These are phyloP conservation scores for Aphidius colemani DNA, from an alignment of 2,888 invertebrate genomes.

Conservation along the genomic window DNA sequence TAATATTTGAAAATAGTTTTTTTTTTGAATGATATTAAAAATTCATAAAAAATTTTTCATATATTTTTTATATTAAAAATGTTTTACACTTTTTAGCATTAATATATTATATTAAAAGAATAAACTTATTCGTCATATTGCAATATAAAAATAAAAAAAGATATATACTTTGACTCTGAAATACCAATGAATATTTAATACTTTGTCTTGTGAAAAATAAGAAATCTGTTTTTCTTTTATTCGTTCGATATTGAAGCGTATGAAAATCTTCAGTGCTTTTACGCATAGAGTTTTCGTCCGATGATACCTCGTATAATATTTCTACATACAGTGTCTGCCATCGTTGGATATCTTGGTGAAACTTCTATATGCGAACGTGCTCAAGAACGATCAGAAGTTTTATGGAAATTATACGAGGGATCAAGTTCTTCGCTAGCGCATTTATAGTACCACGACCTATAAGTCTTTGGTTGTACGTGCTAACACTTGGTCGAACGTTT, in stretches of 20 bases:
- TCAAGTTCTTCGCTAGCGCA: constrained; percentile 30
- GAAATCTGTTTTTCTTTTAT: constrained; percentile 21
- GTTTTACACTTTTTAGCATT: too few relatives aligned
- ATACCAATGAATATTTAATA: constrained; percentile 48
- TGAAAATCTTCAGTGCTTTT: constrained; percentile 16
- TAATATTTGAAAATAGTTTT: constrained; percentile 7
- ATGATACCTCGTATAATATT: constrained; percentile 14
- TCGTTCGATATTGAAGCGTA: background rate
- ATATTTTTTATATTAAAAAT: background rate
- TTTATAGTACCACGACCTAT: constrained; percentile 23
- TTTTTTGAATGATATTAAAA: background rate
- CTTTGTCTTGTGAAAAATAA: constrained; percentile 30
- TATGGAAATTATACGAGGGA: constrained; percentile 39
- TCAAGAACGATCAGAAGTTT: constrained; percentile 35
- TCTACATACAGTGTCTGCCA: constrained; percentile 11
- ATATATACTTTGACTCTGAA: constrained; percentile 33
- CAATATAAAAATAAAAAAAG: too few relatives aligned
- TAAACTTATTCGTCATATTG: background rate
- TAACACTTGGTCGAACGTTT: constrained; percentile 23
- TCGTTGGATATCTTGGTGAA: constrained; percentile 25
- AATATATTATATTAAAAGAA: background rate
- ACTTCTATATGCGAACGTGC: constrained; percentile 30
- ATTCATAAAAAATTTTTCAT: constrained; percentile 7
- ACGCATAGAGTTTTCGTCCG: constrained; percentile 1
- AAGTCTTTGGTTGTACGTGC: constrained; percentile 23